These are phyloP conservation scores for Cosmorhoe ocellata DNA, from an alignment of 2,888 invertebrate species.

Conservation along the genomic window DNA sequence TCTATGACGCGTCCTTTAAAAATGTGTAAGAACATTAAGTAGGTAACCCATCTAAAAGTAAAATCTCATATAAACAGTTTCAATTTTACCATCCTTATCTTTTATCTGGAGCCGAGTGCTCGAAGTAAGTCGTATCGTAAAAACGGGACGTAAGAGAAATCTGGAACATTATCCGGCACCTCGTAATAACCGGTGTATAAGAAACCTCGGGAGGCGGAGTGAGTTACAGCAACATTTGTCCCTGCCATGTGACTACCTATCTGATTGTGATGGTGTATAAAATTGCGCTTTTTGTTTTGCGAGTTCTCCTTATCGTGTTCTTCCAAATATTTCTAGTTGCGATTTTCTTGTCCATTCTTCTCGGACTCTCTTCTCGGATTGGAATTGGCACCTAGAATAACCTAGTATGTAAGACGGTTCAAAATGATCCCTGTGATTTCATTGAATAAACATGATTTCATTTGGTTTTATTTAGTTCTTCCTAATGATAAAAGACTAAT, in stretches of 20 bases:
- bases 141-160: conserved; percentile 34
- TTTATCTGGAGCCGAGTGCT: conserved; percentile 13
- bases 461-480: too few species aligned
- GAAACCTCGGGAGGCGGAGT: conserved; percentile 63
- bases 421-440: too few species aligned
- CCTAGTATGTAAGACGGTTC: too few species aligned
- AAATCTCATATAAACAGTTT: conserved; percentile 5
- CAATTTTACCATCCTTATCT: conserved; percentile 18
- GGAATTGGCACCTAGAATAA: too few species aligned
- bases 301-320: too few species aligned
- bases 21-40: too few species aligned
- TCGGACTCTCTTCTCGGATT: too few species aligned
- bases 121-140: conserved; percentile 24
- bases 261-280: conserved; percentile 50
- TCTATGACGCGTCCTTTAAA: too few species aligned
- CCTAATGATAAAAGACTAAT: too few species aligned
- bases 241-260: conserved; percentile 69
- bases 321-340: too few species aligned
- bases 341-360: too few species aligned
- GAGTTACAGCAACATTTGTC: conserved; percentile 76
- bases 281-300: conserved; percentile 27
- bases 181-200: conserved; percentile 65
- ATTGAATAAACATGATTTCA: too few species aligned
- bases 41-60: neutral
- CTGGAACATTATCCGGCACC: conserved; percentile 37